Evolutionary conservation across 2,113 vertebrate genomes (phyloP).

Genomic region (Brachirus orientalis): DNA sequence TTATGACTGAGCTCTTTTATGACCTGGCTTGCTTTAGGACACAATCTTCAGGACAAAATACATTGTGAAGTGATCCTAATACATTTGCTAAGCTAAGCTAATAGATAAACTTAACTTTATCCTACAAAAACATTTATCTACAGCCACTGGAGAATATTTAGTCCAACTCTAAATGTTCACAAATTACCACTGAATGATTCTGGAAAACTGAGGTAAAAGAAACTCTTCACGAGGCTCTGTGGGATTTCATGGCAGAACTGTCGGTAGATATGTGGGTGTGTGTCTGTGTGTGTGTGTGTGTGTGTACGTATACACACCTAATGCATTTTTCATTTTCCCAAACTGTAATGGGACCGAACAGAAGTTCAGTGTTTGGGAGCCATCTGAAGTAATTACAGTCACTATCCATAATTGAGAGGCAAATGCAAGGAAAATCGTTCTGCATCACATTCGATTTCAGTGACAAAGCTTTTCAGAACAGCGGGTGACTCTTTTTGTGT

Average conservation of each 20-base stretch:
- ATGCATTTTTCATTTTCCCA: slow-evolving; percentile 76
- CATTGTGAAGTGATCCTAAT: too few species aligned
- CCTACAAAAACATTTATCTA: too few species aligned
- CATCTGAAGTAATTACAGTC: slow-evolving; percentile 76
- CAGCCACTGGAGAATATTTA: slow-evolving; percentile 48
- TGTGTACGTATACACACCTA: slow-evolving; percentile 45
- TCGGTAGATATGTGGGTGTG: too few species aligned
- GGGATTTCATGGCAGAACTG: slow-evolving; percentile 53
- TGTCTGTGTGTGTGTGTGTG: slow-evolving; percentile 30
- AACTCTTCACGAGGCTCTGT: slow-evolving; percentile 46
- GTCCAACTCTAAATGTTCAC: slow-evolving; percentile 39
- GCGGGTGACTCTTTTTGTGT: slow-evolving; percentile 65
- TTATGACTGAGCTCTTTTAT: too few species aligned
- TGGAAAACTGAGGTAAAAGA: slow-evolving; percentile 38
- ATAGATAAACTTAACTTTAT: too few species aligned
- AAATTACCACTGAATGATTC: slow-evolving; percentile 37
- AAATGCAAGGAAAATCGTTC: slow-evolving; percentile 72
- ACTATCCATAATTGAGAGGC: slow-evolving; percentile 80
- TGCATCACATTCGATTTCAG: slow-evolving; percentile 73
- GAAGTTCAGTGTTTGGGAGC: slow-evolving; percentile 78
- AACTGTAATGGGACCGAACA: slow-evolving; percentile 76
- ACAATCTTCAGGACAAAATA: too few species aligned
- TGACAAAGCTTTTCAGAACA: slow-evolving; percentile 74
- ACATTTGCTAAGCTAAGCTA: too few species aligned
- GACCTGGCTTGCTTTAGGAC: too few species aligned